Evolutionary conservation across 2,113 vertebrate species (phyloP), one percentile per base, ranked within the genome.

Genomic region (Sarotherodon lohbergeri): DNA sequence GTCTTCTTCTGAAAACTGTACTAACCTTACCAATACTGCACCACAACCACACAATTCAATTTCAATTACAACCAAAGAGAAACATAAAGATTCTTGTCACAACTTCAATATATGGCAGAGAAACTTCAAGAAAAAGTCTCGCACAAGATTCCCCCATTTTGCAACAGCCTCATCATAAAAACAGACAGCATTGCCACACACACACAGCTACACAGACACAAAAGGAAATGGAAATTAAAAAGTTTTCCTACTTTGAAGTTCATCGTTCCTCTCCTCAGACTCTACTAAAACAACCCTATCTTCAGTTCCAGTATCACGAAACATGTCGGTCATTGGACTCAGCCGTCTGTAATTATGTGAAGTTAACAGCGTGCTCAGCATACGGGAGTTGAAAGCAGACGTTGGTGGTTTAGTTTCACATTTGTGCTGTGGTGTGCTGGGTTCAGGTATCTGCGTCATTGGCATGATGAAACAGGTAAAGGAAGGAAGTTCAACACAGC

Each of bases 391-490:
- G 55, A 57, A 57, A 57, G 55, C 22, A 27, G 22, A 57, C 12
- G 2, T 27, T 27, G 55, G 55, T 57, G 55, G 55, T 56, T 56
- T 22, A 27, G 55, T 27, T 56, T 56, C 55, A 27, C 55, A 56
- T 56, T 27, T 27, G 55, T 56, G 24, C 12, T 14, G 55, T 57
- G 55, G 6, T 27, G 55, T 57, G 55, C 24, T 24, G 24, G 24
- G 24, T 57, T 57, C 55, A 57, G 55, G 12, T 27, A 57, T 57
- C 8, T 8, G 24, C 3, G 2, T 9, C 13, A 29, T 16, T 57
- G 3, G 2, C 24, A 29, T 29, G 14, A 57, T 29, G 13, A 57
- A 57, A 57, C 2, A 2, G 3, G 5, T 0, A 0, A 55, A 11
- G 52, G 52, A 22, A 55, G 9, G 52, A 55, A 0, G 52, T 54